phyloP scores from a whole-genome alignment of 2,797 vertebrate species.

The Falco rusticolus region DNA sequence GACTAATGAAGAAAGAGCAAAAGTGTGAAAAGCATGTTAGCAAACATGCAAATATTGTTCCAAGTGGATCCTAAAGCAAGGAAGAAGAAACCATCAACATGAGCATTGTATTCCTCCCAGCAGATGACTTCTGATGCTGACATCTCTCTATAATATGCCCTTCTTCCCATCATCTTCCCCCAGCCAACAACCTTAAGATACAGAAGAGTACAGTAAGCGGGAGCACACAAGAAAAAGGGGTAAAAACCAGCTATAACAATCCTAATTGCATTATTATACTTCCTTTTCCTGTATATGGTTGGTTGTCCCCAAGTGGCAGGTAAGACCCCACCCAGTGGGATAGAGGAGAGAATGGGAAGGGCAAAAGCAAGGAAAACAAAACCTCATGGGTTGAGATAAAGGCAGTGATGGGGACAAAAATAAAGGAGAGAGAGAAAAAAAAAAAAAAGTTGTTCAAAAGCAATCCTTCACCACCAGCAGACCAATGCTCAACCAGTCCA shows the following conservation, averaged over 20 bases:
- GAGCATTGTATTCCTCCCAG: neutral
- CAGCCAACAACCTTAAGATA: neutral
- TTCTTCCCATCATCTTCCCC: neutral
- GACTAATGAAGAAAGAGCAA: neutral
- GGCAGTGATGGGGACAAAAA: neutral
- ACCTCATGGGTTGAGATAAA: neutral
- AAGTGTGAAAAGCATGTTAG: neutral
- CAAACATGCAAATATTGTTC: neutral
- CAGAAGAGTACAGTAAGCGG: neutral
- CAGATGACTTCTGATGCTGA: neutral
- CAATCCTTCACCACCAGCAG: neutral
- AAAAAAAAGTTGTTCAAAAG: neutral
- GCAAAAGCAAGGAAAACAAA: neutral
- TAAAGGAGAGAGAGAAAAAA: too few relatives aligned
- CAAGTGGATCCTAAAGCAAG: neutral
- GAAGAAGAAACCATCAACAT: neutral
- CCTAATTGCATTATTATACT: neutral
- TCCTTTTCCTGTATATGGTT: neutral
- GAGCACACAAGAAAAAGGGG: neutral
- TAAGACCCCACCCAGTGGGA: neutral
- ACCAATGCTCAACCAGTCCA: neutral
- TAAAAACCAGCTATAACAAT: neutral
- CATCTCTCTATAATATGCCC: rapidly evolving
- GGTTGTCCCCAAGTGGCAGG: neutral
- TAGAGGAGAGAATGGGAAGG: neutral